Percentiles rank a stretch among this genome's conserved stretches.
phyloP scores from a whole-genome alignment of 2,888 invertebrate genomes.

The Papilio gigon region DNA sequence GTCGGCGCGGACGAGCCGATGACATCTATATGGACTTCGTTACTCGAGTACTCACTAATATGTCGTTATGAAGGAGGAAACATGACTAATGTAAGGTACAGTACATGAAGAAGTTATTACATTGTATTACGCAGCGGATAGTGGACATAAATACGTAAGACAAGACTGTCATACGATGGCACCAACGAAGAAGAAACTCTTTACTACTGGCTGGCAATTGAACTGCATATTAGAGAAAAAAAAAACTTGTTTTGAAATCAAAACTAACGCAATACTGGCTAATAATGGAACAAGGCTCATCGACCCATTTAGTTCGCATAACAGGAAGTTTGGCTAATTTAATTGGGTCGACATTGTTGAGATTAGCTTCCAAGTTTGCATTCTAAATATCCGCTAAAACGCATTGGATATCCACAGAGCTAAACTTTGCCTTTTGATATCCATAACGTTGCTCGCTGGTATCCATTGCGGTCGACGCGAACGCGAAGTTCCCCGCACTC shows the following conservation, averaged over 20 bases:
- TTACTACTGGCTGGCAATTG: too few species aligned
- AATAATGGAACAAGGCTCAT: constrained; percentile 18
- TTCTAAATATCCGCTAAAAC: constrained; percentile 26
- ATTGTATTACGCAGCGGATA: background rate
- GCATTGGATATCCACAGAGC: constrained; percentile 24
- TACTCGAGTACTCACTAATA: background rate
- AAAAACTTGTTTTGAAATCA: background rate
- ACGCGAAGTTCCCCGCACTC: background rate
- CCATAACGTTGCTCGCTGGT: background rate
- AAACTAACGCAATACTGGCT: constrained; percentile 15
- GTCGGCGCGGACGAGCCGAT: constrained; percentile 50
- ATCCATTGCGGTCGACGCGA: background rate
- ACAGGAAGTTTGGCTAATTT: constrained; percentile 37
- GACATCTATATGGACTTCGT: constrained; percentile 27
- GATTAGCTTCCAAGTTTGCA: constrained; percentile 21
- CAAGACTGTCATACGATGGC: background rate
- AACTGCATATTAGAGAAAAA: background rate
- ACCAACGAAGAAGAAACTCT: background rate
- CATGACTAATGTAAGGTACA: background rate
- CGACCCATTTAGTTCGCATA: constrained; percentile 21
- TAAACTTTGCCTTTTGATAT: background rate
- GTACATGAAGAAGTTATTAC: background rate
- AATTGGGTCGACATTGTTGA: constrained; percentile 32
- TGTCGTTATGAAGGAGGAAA: background rate
- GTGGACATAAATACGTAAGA: background rate